Percentiles rank a stretch among this genome's conserved stretches.
Evolutionary conservation across 2,113 vertebrate species (phyloP).

Genomic region (Steatornis caripensis): DNA sequence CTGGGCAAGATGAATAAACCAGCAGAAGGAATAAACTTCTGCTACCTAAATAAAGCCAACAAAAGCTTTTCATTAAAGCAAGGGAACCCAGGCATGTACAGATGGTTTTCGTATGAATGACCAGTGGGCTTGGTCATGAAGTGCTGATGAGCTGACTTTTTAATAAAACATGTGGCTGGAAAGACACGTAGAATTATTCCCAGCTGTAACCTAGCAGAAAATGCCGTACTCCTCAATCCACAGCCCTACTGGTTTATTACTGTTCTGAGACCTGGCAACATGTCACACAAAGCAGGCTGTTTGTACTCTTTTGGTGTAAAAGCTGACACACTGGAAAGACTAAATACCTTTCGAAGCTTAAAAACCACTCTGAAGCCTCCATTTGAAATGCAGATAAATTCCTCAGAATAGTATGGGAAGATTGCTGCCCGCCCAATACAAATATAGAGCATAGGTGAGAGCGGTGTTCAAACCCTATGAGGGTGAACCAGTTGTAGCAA

Average conservation of each 20-base stretch:
- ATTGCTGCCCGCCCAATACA: background rate
- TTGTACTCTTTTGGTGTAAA: background rate
- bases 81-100: background rate
- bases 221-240: background rate
- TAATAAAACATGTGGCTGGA: background rate
- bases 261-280: background rate
- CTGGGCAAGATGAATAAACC: background rate
- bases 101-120: background rate
- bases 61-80: slow-evolving; percentile 12
- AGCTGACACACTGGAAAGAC: background rate
- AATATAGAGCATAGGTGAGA: background rate
- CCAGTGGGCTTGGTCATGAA: background rate
- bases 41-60: slow-evolving; percentile 9
- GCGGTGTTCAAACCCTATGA: background rate
- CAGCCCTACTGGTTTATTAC: background rate
- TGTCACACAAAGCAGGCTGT: background rate
- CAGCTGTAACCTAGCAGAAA: background rate
- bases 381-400: background rate
- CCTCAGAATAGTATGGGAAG: background rate
- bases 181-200: background rate
- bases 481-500: background rate
- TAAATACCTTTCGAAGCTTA: background rate
- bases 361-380: background rate
- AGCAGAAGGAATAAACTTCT: background rate
- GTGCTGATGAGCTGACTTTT: background rate